Evolutionary conservation across 2,888 invertebrate species (phyloP).

Genomic region (Mythimna vitellina): DNA sequence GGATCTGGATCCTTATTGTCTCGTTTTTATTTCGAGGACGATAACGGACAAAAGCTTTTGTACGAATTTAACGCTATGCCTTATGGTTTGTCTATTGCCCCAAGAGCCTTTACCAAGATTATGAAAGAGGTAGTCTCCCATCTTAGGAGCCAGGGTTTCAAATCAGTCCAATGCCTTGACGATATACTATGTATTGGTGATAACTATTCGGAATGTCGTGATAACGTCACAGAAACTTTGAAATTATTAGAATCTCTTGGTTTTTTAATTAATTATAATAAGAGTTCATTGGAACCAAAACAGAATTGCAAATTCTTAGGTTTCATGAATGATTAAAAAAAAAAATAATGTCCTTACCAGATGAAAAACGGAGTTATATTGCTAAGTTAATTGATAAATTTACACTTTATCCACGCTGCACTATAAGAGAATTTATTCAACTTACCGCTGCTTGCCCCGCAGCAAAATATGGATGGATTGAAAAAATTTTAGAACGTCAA

Average conservation of each 20-base stretch:
- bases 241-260: not conserved
- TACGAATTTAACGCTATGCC: slow-evolving; percentile 4
- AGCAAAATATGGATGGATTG: slow-evolving; percentile 5
- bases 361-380: not conserved
- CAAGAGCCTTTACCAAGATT: slow-evolving; percentile 3
- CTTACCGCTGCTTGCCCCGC: slow-evolving; percentile 3
- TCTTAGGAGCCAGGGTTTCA: slow-evolving; percentile 1
- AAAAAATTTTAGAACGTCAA: slow-evolving; percentile 3
- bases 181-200: not conserved
- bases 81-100: slow-evolving; percentile 1
- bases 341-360: not conserved
- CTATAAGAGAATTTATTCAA: not conserved
- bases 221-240: not conserved
- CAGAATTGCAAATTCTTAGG: not conserved
- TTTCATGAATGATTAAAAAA: not conserved
- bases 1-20: too few relatives aligned
- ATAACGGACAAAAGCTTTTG: not conserved
- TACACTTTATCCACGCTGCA: not conserved
- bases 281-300: slow-evolving; percentile 1
- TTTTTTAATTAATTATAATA: not conserved
- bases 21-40: slow-evolving; percentile 2
- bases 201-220: not conserved
- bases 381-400: not conserved
- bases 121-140: slow-evolving; percentile 5
- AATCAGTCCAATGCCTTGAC: slow-evolving; percentile 1